Evolutionary conservation across 2,888 invertebrate species (phyloP).

Genomic region (Aelia acuminata): DNA sequence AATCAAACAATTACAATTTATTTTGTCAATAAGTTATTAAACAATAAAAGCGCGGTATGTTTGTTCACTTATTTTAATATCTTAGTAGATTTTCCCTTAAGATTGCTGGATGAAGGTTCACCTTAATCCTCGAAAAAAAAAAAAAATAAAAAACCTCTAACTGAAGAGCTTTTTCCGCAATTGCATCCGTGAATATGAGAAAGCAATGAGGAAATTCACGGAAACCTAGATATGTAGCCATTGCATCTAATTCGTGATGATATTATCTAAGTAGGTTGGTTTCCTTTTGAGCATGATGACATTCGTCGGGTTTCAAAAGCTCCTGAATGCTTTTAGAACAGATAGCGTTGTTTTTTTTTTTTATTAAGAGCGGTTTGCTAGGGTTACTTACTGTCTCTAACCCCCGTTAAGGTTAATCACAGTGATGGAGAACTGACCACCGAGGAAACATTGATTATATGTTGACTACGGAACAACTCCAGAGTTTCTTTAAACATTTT

Average conservation of each 20-base stretch:
- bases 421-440: not conserved
- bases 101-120: no score
- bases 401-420: not conserved
- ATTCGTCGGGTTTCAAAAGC: not conserved
- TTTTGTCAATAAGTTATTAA: no score
- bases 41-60: no score
- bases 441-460: not conserved
- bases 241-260: conserved; percentile 38
- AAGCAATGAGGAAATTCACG: conserved; percentile 8
- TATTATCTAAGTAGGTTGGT: conserved; percentile 24
- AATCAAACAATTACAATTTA: no score
- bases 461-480: not conserved
- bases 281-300: not conserved
- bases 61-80: no score
- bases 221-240: conserved; percentile 23
- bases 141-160: not conserved
- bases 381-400: not conserved
- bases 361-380: not conserved
- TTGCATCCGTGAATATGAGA: not conserved
- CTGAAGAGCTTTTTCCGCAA: not conserved
- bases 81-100: no score
- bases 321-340: not conserved
- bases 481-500: no score
- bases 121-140: no score
- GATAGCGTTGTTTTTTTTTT: not conserved